A percentile compares a stretch with the other conserved stretches of the same genome.
Evolutionary conservation across 2,113 vertebrate genomes (phyloP).

Genomic region (Mastomys coucha): DNA sequence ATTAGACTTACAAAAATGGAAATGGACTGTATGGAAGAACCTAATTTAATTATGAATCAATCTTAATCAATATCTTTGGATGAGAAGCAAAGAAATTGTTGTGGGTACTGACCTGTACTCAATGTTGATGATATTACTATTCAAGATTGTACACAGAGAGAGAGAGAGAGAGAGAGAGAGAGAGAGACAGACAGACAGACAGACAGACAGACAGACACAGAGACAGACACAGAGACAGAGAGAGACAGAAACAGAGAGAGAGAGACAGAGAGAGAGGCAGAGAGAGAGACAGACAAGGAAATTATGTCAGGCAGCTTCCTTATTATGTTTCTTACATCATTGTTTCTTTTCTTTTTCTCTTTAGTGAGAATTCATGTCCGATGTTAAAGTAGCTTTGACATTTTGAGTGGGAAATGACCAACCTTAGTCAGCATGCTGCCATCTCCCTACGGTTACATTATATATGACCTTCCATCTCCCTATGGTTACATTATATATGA

Average conservation of each 20-base stretch:
- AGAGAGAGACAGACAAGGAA: background rate
- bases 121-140: conserved; percentile 26
- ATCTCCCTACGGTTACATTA: background rate
- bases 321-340: background rate
- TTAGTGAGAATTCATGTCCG: background rate
- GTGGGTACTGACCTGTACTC: background rate
- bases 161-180: background rate
- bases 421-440: background rate
- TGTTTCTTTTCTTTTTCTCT: conserved; percentile 19
- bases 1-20: background rate
- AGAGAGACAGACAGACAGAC: too few relatives aligned
- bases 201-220: too few relatives aligned
- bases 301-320: conserved; percentile 5
- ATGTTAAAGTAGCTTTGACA: background rate
- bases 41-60: background rate
- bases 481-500: background rate
- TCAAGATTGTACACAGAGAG: background rate
- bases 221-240: too few relatives aligned
- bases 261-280: too few relatives aligned
- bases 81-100: background rate
- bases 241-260: too few relatives aligned
- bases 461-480: background rate
- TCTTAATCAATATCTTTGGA: background rate
- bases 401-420: background rate
- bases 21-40: background rate